Conservation (phyloP, 2,113 vertebrate genomes). For the Sylvietta virens region DNA sequence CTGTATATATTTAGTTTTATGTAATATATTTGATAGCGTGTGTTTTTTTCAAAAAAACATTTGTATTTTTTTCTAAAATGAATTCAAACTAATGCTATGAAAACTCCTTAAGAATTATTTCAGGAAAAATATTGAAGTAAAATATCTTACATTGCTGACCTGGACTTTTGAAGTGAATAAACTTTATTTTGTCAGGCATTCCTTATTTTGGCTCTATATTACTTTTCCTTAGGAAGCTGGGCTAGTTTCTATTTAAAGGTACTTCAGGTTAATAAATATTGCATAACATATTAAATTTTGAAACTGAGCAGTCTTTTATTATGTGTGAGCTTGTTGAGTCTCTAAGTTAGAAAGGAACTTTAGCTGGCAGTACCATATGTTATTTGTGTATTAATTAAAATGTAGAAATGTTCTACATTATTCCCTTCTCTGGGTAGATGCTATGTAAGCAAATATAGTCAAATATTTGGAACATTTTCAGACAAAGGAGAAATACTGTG, state of each 20-base stretch:
- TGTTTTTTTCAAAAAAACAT: not conserved
- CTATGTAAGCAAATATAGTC: not conserved
- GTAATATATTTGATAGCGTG: not conserved
- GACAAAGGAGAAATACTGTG: not conserved
- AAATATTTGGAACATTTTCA: conserved; percentile 27
- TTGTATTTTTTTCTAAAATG: not conserved
- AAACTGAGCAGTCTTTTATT: not conserved
- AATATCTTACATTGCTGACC: not conserved
- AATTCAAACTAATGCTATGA: not conserved
- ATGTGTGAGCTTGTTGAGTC: not conserved
- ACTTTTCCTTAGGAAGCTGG: not conserved
- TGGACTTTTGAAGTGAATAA: not conserved
- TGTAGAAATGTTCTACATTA: not conserved
- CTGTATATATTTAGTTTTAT: not conserved
- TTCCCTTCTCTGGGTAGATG: not conserved
- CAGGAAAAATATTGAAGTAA: not conserved
- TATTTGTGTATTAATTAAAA: conserved; percentile 21
- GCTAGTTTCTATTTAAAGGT: not conserved
- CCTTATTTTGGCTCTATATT: not conserved
- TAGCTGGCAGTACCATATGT: conserved; percentile 22
- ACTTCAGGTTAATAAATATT: not conserved
- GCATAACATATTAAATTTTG: not conserved
- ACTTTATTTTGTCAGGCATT: not conserved
- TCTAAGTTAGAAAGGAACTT: not conserved
- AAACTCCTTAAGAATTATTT: not conserved